phyloP scores from a whole-genome alignment of 2,888 invertebrate genomes.

The Rhorus exstirpatorius region DNA sequence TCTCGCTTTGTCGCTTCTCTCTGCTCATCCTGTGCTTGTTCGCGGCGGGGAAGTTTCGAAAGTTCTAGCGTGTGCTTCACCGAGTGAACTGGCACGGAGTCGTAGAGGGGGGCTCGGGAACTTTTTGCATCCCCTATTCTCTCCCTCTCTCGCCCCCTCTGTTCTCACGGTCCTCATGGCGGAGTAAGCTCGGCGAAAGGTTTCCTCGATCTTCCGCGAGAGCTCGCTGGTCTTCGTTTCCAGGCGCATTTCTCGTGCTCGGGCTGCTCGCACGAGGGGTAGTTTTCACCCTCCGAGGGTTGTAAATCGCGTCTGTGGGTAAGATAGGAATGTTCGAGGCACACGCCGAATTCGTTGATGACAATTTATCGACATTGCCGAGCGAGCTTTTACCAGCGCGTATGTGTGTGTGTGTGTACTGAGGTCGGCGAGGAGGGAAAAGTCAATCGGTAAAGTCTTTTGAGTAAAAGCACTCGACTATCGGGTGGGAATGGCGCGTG shows the following conservation, averaged over 20 bases:
- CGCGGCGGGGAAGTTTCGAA: conserved; percentile 81
- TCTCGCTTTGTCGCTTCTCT: conserved; percentile 71
- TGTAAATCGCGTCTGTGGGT: background rate
- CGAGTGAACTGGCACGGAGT: conserved; percentile 67
- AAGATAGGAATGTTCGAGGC: background rate
- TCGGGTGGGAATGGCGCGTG: too few relatives aligned
- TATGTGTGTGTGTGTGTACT: too few relatives aligned
- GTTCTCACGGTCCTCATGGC: too few relatives aligned
- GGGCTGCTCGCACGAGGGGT: too few relatives aligned
- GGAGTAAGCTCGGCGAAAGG: background rate
- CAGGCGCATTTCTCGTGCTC: background rate
- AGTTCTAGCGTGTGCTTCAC: conserved; percentile 78
- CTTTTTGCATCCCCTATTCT: conserved; percentile 35
- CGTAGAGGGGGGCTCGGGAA: conserved; percentile 54
- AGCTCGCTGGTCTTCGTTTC: conserved; percentile 30
- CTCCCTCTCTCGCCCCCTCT: background rate
- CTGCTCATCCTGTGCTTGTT: conserved; percentile 9
- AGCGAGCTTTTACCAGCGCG: too few relatives aligned
- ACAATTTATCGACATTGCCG: too few relatives aligned
- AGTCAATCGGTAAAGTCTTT: too few relatives aligned
- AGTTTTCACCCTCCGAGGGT: too few relatives aligned
- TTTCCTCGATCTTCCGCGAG: conserved; percentile 22
- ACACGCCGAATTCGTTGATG: background rate
- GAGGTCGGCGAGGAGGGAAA: too few relatives aligned
- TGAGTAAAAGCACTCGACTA: too few relatives aligned